phyloP scores from a whole-genome alignment of 1,140 invertebrate genomes.

The Penaeus japonicus region DNA sequence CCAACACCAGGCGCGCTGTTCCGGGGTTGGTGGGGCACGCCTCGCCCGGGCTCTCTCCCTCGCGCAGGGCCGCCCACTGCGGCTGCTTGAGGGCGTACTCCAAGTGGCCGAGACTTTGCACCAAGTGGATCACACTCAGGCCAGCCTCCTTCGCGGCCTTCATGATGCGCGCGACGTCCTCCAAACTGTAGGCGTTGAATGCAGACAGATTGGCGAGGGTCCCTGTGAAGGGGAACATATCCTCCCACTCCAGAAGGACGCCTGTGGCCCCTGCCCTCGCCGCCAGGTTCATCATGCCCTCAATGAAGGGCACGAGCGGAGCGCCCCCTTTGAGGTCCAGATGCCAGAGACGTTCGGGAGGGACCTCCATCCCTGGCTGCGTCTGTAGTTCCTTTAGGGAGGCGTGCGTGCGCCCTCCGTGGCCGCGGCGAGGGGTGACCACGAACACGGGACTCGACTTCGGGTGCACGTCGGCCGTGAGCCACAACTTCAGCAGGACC shows the following conservation, averaged over 20 bases:
- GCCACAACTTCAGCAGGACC: neutral
- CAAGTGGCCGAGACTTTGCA: conserved; percentile 63
- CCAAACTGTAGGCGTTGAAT: conserved; percentile 60
- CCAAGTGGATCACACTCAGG: conserved; percentile 62
- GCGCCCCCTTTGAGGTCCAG: conserved; percentile 87
- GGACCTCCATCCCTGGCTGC: conserved; percentile 22
- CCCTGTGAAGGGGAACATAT: conserved; percentile 67
- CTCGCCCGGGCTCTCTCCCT: conserved; percentile 63
- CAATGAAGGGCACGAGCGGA: conserved; percentile 77
- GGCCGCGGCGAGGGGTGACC: neutral
- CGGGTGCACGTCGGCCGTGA: neutral
- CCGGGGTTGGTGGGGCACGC: conserved; percentile 63
- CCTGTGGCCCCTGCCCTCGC: conserved; percentile 72
- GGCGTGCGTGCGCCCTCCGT: neutral
- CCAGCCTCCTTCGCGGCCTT: conserved; percentile 63
- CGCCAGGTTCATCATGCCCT: conserved; percentile 77
- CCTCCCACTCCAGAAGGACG: conserved; percentile 68
- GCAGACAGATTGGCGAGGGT: conserved; percentile 59
- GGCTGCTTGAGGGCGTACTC: conserved; percentile 66
- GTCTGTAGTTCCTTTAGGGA: neutral
- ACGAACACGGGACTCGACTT: neutral
- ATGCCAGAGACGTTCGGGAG: conserved; percentile 71
- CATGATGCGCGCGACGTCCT: conserved; percentile 63
- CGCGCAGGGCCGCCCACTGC: conserved; percentile 65
- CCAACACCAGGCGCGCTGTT: conserved; percentile 62